Evolutionary conservation across 2,888 invertebrate genomes (phyloP).

Genomic region (Syrista parreyssii): DNA sequence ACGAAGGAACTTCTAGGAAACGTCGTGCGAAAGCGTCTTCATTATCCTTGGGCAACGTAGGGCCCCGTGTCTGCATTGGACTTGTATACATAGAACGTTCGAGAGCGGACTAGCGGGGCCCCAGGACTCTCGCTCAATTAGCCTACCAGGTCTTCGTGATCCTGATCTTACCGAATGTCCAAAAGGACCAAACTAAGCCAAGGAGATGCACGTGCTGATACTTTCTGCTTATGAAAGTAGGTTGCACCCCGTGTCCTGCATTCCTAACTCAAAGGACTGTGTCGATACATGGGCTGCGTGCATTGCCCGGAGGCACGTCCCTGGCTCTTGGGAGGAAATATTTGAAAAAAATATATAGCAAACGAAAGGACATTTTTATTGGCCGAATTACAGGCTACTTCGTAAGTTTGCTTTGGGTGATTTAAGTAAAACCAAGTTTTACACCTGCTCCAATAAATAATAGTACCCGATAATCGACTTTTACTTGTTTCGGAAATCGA

Average conservation of each 20-base stretch:
- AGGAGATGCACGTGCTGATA: constrained; percentile 43
- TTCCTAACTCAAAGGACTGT: not conserved
- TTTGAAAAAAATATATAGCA: not conserved
- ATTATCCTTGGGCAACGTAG: constrained; percentile 44
- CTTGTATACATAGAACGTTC: constrained; percentile 12
- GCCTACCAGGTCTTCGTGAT: constrained; percentile 45
- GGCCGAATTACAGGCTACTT: not conserved
- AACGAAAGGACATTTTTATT: not conserved
- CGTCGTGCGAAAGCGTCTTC: constrained; percentile 56
- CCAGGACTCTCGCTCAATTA: constrained; percentile 54
- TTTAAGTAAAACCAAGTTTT: not conserved
- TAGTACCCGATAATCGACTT: not conserved
- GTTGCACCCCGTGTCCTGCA: constrained; percentile 19
- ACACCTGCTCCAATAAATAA: not conserved
- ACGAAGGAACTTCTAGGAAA: constrained; percentile 44
- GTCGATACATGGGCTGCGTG: not conserved
- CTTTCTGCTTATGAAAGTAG: constrained; percentile 45
- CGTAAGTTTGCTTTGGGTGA: not conserved
- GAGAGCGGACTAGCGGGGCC: not conserved
- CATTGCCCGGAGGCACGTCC: not conserved
- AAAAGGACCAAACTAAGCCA: constrained; percentile 35
- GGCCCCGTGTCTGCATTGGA: constrained; percentile 19
- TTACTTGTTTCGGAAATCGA: not conserved
- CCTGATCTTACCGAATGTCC: constrained; percentile 28
- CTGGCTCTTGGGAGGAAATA: not conserved